Percentiles rank a stretch among this genome's conserved stretches.
Evolutionary conservation across 2,113 vertebrate genomes (phyloP).

Genomic region (Aramus guarauna): DNA sequence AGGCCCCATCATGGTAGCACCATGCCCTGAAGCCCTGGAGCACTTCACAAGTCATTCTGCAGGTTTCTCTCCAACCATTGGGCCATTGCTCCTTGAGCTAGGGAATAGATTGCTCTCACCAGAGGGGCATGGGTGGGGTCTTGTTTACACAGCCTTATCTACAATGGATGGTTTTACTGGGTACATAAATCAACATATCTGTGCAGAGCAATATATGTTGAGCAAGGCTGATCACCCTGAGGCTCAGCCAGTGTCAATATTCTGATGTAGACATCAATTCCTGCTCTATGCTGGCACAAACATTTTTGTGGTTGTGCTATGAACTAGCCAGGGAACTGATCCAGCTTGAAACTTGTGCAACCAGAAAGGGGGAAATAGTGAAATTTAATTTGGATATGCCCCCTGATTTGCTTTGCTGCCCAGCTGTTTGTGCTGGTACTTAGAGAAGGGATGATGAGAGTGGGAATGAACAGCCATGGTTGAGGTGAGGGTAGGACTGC

Average conservation of each 20-base stretch:
- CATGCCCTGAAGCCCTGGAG: neutral
- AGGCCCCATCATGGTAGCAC: neutral
- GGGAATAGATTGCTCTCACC: neutral
- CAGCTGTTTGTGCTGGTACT: neutral
- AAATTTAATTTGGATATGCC: neutral
- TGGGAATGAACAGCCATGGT: neutral
- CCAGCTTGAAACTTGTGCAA: neutral
- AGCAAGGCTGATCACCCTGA: neutral
- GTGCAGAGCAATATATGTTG: neutral
- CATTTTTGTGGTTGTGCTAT: neutral
- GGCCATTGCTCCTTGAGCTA: neutral
- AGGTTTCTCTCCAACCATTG: neutral
- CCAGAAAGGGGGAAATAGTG: neutral
- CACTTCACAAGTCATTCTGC: conserved; percentile 11
- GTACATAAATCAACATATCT: neutral
- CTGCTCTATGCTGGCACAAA: neutral
- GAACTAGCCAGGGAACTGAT: neutral
- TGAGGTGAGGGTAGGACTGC: neutral
- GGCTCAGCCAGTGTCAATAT: neutral
- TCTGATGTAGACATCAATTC: neutral
- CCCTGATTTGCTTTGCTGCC: neutral
- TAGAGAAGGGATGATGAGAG: neutral
- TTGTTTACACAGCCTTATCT: neutral
- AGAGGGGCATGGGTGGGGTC: neutral
- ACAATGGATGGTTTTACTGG: neutral